phyloP scores from a whole-genome alignment of 92 coral and sea anemone genomes.

The Siderastrea siderea region DNA sequence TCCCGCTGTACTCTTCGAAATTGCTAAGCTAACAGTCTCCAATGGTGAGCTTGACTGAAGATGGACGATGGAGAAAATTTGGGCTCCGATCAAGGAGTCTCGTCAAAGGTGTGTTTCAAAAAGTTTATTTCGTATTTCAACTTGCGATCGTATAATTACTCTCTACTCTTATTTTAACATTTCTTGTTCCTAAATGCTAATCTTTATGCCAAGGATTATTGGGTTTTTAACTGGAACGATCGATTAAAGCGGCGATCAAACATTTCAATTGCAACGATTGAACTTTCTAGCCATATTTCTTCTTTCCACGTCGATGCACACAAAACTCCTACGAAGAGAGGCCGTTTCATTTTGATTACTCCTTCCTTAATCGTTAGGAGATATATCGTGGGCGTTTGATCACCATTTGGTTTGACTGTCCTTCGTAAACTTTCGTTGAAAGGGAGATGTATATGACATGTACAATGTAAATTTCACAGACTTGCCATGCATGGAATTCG shows the following conservation, averaged over 20 bases:
- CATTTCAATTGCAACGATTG: background rate
- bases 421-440: background rate
- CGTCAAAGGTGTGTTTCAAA: slow-evolving; percentile 49
- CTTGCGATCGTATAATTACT: background rate
- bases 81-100: slow-evolving; percentile 24
- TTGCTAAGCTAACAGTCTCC: background rate
- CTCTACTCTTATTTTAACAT: background rate
- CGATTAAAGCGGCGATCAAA: slow-evolving; percentile 26
- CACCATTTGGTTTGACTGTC: background rate
- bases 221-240: no score
- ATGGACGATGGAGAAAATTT: slow-evolving; percentile 25
- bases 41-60: slow-evolving; percentile 23
- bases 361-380: background rate
- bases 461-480: slow-evolving; percentile 6
- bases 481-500: background rate
- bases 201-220: background rate
- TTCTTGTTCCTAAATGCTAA: background rate
- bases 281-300: slow-evolving; percentile 7
- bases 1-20: background rate
- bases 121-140: background rate
- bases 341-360: background rate
- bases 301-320: background rate
- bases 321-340: background rate
- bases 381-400: background rate
- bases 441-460: no score